These are phyloP conservation scores for Eupsittula cactorum DNA, from an alignment of 2,113 vertebrate species.

Conservation along the genomic window DNA sequence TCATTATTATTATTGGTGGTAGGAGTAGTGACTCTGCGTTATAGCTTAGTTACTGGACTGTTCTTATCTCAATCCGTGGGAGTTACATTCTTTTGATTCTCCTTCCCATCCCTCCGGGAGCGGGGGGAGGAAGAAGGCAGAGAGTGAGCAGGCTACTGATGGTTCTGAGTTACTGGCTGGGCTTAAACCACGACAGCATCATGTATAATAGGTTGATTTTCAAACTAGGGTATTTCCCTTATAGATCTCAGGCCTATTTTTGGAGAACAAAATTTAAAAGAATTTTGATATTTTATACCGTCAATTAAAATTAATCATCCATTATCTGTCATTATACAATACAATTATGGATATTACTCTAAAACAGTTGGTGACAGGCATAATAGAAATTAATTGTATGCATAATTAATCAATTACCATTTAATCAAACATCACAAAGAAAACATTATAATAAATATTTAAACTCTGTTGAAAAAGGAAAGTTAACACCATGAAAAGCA, in stretches of 20 bases:
- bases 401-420: neutral
- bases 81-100: too few species aligned
- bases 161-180: neutral
- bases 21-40: too few species aligned
- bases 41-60: too few species aligned
- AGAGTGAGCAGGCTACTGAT: neutral
- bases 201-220: neutral
- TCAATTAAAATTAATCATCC: neutral
- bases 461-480: neutral
- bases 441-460: neutral
- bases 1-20: too few species aligned
- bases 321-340: neutral
- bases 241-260: neutral
- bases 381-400: neutral
- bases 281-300: neutral
- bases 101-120: too few species aligned
- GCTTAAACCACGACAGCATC: neutral
- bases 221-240: neutral
- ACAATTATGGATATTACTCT: neutral
- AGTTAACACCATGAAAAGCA: neutral
- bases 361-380: neutral
- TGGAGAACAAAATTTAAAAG: neutral
- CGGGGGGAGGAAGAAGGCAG: neutral
- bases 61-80: too few species aligned
- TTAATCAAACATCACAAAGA: neutral